These are phyloP conservation scores for Thysanoteuthis rhombus DNA, from an alignment of 2,888 invertebrate species.

Conservation along the genomic window DNA sequence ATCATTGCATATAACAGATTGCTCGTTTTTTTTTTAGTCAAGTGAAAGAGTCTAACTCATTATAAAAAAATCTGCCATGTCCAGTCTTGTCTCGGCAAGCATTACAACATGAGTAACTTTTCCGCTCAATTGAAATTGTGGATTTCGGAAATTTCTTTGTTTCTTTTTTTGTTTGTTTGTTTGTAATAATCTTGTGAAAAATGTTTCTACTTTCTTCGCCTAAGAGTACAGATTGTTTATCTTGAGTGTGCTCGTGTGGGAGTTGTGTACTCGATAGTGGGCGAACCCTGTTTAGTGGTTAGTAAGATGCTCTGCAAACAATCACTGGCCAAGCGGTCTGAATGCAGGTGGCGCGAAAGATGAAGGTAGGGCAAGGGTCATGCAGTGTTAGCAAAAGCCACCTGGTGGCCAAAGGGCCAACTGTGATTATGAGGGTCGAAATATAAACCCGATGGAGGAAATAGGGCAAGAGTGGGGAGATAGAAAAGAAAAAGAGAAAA, in stretches of 20 bases:
- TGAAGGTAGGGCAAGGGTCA: background rate
- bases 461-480: background rate
- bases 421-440: background rate
- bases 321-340: background rate
- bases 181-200: background rate
- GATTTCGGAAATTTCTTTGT: background rate
- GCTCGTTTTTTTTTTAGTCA: no score
- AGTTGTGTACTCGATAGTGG: background rate
- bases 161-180: background rate
- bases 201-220: background rate
- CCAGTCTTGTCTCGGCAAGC: no score
- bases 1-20: no score
- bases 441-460: background rate
- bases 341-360: background rate
- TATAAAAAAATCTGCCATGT: no score
- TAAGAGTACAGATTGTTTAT: background rate
- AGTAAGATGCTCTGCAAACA: background rate
- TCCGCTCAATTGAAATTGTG: background rate
- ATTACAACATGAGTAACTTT: background rate
- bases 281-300: background rate
- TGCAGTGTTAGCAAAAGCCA: background rate
- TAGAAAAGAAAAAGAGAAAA: background rate
- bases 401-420: background rate
- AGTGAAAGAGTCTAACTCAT: no score
- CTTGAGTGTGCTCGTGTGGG: background rate